Evolutionary conservation across 2,797 vertebrate genomes (phyloP).

Genomic region (Tenualosa ilisha): DNA sequence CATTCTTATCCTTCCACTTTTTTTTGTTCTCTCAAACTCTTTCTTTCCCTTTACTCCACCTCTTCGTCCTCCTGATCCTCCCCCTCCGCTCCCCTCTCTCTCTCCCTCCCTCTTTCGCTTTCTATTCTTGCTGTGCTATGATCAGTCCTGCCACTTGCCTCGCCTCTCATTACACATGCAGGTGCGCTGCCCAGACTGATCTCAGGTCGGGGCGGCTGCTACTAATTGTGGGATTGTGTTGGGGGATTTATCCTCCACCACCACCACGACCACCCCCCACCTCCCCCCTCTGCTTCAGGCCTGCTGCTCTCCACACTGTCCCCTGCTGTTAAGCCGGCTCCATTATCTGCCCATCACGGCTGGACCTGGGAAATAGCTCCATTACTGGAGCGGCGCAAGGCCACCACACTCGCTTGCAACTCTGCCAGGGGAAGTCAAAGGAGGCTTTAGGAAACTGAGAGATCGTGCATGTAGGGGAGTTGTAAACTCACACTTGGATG

Average conservation of each 20-base stretch:
- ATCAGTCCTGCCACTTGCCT: slow-evolving; percentile 37
- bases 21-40: background rate
- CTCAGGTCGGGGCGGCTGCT: slow-evolving; percentile 39
- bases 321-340: slow-evolving; percentile 56
- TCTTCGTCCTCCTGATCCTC: background rate
- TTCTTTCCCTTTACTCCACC: background rate
- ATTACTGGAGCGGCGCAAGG: background rate
- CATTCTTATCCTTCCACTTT: background rate
- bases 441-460: background rate
- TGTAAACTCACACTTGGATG: background rate
- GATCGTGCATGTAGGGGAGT: background rate
- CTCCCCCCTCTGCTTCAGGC: background rate
- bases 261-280: background rate
- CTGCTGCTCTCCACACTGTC: slow-evolving; percentile 60
- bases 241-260: slow-evolving; percentile 29
- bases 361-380: background rate
- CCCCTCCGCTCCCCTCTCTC: background rate
- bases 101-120: background rate
- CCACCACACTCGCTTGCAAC: background rate
- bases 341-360: background rate
- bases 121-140: slow-evolving; percentile 20
- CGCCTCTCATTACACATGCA: slow-evolving; percentile 32
- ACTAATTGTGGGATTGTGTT: slow-evolving; percentile 44
- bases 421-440: background rate
- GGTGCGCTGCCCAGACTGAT: slow-evolving; percentile 35